Evolutionary conservation across 1,140 invertebrate genomes (phyloP), one percentile per base, ranked within the genome.

Genomic region (Rhynchophorus ferrugineus): DNA sequence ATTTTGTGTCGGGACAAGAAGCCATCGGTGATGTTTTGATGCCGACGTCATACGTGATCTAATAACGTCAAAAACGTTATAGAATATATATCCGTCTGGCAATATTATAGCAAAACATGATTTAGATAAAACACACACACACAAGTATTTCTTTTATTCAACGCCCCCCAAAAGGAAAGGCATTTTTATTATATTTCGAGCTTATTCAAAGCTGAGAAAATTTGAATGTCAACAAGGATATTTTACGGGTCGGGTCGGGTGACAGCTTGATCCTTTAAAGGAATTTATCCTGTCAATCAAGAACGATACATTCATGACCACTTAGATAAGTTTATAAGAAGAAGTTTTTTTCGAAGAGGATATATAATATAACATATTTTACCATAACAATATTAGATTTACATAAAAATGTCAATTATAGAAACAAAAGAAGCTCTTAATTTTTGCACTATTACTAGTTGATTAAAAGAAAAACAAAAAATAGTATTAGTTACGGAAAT

Each of bases 141-240:
- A 29, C 11, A 29, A 6, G 24, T 29, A 19, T 14, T 38, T 38
- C 13, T 38, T 14, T 5, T 38, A 38, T 19, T 38, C 37, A 7
- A 38, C 37, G 17, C 37, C 18, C 37, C 37, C 5, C 5, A 38
- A 6, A 38, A n/a, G 8, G 33, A 38, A 38, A 38, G 37, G 37
- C 37, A 19, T 38, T 59, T 57, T 60, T 61, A 59, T 62, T 62
- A 51, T 62, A 59, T 62, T 58, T 44, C 39, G 34, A 49, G 60
- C 56, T 48, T 55, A 61, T 59, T 58, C 56, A 62, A 62, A 64
- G 57, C 59, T 49, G 49, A 39, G 42, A 57, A 64, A 64, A 64
- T 64, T 64, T 64, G 59, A 64, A 64, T 64, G 62, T 64, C 62
- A 64, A 64, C 62, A 45, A 24, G 59, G 62, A 64, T 64, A 29